Evolutionary conservation across 2,888 invertebrate species (phyloP), one percentile per base, ranked within the genome.

Genomic region (Chymomyza caudatula): DNA sequence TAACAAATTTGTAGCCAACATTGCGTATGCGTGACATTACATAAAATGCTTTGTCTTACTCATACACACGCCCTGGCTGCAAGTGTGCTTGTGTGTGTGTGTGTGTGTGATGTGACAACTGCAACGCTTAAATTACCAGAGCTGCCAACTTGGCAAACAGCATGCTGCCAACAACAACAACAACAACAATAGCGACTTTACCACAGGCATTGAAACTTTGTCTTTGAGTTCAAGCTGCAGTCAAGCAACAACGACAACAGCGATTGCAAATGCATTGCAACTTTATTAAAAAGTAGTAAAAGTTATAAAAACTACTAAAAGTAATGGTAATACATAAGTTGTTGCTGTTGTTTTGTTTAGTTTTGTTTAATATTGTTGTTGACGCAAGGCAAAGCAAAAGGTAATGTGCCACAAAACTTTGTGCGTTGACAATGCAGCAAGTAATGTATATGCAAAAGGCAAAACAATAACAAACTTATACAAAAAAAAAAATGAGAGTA

Each of bases 221-320:
- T 86, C 87, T 68, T 85, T 37, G 65, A 60, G 78, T 60, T 15
- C 47, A 47, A 19, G 47, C 47, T 2, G 47, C 59, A 52, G 37
- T 60, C n/a, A 37, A 47, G 23, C 66, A 69, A 37, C 65, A 67
- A 71, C 74, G 77, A 72, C 76, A 65, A 82, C 6, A 52, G 52
- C 52, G 6, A 23, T 20, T 47, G 77, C 72, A 74, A 81, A 85
- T 81, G 81, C 85, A 83, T 76, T 70, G 76, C 85, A 83, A 82
- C 84, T 82, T 80, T 85, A 80, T 82, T 80, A 85, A 85, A 85
- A 82, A 80, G 78, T 83, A 84, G 78, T 85, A 80, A 85, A 82
- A 82, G 84, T 82, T 85, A 79, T 73, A 80, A 85, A 78, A 76
- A 84, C 81, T 78, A 82, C 81, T 80, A 83, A 80, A 76, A 83